Evolutionary conservation across 2,888 invertebrate species (phyloP).

Genomic region (Adelphocoris suturalis): DNA sequence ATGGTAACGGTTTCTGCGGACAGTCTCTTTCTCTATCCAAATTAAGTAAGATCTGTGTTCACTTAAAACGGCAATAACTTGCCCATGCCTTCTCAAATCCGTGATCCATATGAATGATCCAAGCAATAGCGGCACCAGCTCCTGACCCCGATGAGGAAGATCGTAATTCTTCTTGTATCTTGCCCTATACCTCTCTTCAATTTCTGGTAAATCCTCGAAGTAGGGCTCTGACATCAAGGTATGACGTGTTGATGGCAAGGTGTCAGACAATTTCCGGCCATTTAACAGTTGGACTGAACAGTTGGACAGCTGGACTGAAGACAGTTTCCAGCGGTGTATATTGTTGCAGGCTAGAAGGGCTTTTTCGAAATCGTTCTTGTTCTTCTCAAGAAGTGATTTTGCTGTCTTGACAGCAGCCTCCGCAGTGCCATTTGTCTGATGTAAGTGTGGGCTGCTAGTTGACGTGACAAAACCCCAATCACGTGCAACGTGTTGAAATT

Average conservation of each 20-base stretch:
- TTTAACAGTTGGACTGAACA: no score
- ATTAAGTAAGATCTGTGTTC: conserved; percentile 13
- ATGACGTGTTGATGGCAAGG: not conserved
- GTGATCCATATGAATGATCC: not conserved
- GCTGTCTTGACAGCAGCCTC: conserved; percentile 34
- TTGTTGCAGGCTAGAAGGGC: not conserved
- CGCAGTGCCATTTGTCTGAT: not conserved
- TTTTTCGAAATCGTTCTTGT: not conserved
- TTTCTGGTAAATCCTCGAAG: not conserved
- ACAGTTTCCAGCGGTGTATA: conserved; percentile 4
- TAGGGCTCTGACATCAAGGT: not conserved
- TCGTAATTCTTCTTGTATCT: conserved; percentile 5
- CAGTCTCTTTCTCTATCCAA: not conserved
- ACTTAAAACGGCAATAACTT: not conserved
- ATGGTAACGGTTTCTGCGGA: not conserved
- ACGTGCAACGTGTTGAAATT: not conserved
- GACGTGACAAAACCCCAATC: not conserved
- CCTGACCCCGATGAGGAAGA: not conserved
- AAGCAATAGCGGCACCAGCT: not conserved
- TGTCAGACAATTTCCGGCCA: not conserved
- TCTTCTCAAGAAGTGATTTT: not conserved
- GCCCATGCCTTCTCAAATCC: not conserved
- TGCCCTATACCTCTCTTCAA: not conserved
- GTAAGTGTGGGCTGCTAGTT: not conserved
- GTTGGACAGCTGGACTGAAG: conserved; percentile 25